Evolutionary conservation across 1,140 invertebrate species (phyloP), one percentile per base, ranked within the genome.

Genomic region (Drosophila nikananu): DNA sequence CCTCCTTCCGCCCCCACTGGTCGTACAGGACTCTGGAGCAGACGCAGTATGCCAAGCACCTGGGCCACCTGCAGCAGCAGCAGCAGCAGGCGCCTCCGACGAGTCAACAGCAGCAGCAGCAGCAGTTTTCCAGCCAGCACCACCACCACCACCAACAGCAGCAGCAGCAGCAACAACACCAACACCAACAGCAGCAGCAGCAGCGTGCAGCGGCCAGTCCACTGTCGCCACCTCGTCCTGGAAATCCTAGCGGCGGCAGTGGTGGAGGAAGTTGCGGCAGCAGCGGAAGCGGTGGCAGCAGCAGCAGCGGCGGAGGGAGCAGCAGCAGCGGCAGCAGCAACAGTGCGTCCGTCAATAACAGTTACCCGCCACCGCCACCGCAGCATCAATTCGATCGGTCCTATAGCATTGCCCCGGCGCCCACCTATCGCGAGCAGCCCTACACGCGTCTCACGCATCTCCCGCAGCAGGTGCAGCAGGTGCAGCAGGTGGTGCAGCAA

Each of bases 191-290:
- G 0, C 90, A 89, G 21, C 91, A 91, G 48, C 87, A 79, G 52
- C 81, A 92, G 23, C 79, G 92, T 54, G 81, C 92, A 52, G 92
- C 77, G 77, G 91, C 92, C 76, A 93, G 92, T 84, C 92, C 92
- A 23, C 48, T 93, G 52, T 92, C 92, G 27, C 92, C 92, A 41
- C 91, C 91, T 48, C 87, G 92, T 49, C 80, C 92, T 52, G 91
- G 84, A 70, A 84, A 77, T 30, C 63, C 63, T 35, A 49, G 51
- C 15, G 52, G 67, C 35, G 42, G 66, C 49, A 71, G 32, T 37
- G 70, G 54, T 19, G 30, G 37, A 23, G n/a, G 60, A n/a, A 32
- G 63, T n/a, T 27, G 35, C 42, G 25, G 64, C 19, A 49, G 44
- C 44, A 52, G 72, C 65, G 30, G 72, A 59, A 9, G 83, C 77